Evolutionary conservation across 1,140 invertebrate genomes (phyloP), one percentile per base, ranked within the genome.

Genomic region (Meteorus sp.): DNA sequence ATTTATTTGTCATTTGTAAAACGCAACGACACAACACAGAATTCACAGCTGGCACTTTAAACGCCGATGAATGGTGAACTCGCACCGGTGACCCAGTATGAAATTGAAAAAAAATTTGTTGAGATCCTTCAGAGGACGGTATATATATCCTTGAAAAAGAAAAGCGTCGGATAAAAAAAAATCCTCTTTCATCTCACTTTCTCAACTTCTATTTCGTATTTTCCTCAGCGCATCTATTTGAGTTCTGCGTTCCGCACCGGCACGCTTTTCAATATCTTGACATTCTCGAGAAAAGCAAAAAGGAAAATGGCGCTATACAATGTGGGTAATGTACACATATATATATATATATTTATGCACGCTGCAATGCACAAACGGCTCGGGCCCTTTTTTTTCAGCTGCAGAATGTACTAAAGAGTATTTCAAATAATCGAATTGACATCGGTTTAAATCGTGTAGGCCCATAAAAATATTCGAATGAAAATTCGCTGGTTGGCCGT

Each of bases 211-310:
- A n/a, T n/a, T n/a, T 41, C 23, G 13, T 53, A 23, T 41, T 43
- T 62, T 54, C 47, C 43, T 54, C 63, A 50, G 63, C 61, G 43
- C 29, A 31, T 29, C 60, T 61, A 67, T 68, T 69, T 56, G 60
- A 59, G 59, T 13, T 50, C 64, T 65, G 45, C 59, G 48, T 65
- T 63, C 61, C 62, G 64, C 44, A 68, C 62, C 64, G 62, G 64
- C 65, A 64, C 63, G 63, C 66, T 70, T 72, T 70, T 66, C 59
- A 65, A 68, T 70, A 68, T 59, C 59, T 58, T 43, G 25, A 43
- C 39, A 33, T 54, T 20, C 51, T 52, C 47, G 45, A 51, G 53
- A 43, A 41, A 56, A 44, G 33, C 39, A 39, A 60, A 45, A 45
- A 50, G 39, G 7, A 56, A 35, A 50, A 19, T n/a, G n/a, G n/a